Percentiles rank a stretch among this genome's conserved stretches.
Conservation (phyloP, 2,888 invertebrate species). For the Dasysyrphus tricinctus region DNA sequence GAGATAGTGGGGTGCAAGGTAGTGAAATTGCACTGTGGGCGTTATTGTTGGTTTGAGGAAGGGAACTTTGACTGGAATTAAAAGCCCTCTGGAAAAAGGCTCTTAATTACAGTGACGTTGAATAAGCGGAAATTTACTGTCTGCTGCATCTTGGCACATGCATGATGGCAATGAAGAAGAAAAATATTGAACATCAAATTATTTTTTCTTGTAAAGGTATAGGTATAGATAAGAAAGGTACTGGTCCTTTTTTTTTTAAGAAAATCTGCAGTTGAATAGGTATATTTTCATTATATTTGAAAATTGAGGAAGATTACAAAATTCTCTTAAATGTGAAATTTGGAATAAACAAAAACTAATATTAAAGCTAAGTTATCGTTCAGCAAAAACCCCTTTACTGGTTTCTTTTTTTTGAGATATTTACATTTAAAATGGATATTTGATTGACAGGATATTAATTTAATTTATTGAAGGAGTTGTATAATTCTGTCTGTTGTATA, state of each 20-base stretch:
- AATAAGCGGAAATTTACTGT: conserved; percentile 61
- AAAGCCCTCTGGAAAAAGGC: conserved; percentile 49
- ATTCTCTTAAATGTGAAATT: too few relatives aligned
- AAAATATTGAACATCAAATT: conserved; percentile 10
- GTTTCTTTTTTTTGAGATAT: too few relatives aligned
- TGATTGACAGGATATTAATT: too few relatives aligned
- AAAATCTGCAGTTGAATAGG: too few relatives aligned
- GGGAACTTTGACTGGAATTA: conserved; percentile 41
- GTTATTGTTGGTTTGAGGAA: background rate
- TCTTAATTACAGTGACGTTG: conserved; percentile 59
- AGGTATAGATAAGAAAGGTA: background rate
- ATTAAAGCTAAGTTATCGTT: too few relatives aligned
- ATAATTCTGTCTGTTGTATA: too few relatives aligned
- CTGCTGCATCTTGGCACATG: conserved; percentile 31
- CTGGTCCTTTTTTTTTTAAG: background rate
- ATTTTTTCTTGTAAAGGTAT: background rate
- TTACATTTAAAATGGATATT: too few relatives aligned
- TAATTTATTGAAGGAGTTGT: too few relatives aligned
- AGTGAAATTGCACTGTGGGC: background rate
- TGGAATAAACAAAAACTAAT: too few relatives aligned
- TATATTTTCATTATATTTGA: too few relatives aligned
- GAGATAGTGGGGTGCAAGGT: background rate
- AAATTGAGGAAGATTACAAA: too few relatives aligned
- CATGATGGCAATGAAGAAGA: background rate
- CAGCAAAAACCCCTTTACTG: too few relatives aligned